phyloP scores from a whole-genome alignment of 2,113 vertebrate species.

The Tretioscincus oriximinensis region DNA sequence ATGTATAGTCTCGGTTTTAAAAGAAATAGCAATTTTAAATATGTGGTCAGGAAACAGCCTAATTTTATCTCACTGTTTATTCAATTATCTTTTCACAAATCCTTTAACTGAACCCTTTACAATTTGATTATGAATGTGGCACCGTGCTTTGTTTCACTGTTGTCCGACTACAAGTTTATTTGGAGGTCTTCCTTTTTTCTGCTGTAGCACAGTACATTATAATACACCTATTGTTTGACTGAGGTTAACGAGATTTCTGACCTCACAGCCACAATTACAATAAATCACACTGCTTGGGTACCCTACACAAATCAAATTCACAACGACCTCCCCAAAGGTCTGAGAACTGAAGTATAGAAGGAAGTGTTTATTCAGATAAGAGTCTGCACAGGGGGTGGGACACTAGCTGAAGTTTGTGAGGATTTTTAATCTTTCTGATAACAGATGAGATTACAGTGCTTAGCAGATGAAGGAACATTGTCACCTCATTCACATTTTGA shows the following conservation, averaged over 20 bases:
- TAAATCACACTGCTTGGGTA: slow-evolving; percentile 53
- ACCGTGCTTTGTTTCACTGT: neutral
- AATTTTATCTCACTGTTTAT: no score
- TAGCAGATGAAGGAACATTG: neutral
- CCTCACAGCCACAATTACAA: slow-evolving; percentile 27
- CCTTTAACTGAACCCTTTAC: neutral
- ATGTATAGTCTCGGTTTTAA: no score
- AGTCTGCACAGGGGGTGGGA: neutral
- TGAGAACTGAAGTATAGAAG: slow-evolving; percentile 58
- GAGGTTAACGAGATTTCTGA: slow-evolving; percentile 52
- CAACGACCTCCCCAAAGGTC: slow-evolving; percentile 9
- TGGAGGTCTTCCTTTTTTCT: slow-evolving; percentile 25
- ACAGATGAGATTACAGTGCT: fast-evolving
- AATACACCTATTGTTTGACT: slow-evolving; percentile 58
- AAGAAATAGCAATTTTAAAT: no score
- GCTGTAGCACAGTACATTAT: slow-evolving; percentile 31
- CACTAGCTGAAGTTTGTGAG: neutral
- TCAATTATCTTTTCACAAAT: no score
- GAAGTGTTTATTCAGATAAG: slow-evolving; percentile 65
- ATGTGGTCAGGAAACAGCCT: no score
- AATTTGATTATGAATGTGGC: neutral
- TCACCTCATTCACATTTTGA: neutral
- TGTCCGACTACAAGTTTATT: slow-evolving; percentile 34
- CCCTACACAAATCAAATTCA: slow-evolving; percentile 27
- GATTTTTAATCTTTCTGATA: slow-evolving; percentile 21